A percentile compares a stretch with the other conserved stretches of the same genome.
Conservation (phyloP, 2,113 vertebrate species). For the Ia io region DNA sequence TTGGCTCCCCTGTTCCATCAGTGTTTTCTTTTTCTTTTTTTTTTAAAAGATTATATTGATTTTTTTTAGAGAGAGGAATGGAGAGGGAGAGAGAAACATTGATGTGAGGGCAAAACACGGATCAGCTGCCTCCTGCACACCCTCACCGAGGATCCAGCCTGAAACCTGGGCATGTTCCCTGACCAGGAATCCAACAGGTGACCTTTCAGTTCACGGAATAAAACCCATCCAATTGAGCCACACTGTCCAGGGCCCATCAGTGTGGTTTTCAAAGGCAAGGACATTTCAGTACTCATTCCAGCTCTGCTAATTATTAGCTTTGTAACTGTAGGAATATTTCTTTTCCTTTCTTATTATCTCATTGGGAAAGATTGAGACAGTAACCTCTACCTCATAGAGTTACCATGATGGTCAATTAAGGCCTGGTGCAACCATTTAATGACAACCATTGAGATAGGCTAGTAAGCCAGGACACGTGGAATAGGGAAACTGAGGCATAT, state of each 20-base stretch:
- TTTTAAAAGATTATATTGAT: too few relatives aligned
- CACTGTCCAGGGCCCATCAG: too few relatives aligned
- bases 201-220: too few relatives aligned
- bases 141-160: too few relatives aligned
- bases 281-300: not conserved
- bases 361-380: not conserved
- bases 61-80: too few relatives aligned
- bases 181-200: too few relatives aligned
- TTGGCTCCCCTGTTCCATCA: too few relatives aligned
- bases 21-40: not conserved
- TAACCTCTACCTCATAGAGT: not conserved
- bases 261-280: not conserved
- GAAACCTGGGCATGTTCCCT: too few relatives aligned
- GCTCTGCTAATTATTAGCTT: not conserved
- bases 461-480: not conserved
- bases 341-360: not conserved
- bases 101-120: too few relatives aligned
- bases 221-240: too few relatives aligned
- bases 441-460: not conserved
- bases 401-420: not conserved
- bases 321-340: not conserved
- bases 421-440: not conserved
- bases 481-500: not conserved
- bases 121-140: too few relatives aligned
- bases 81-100: too few relatives aligned